Evolutionary conservation across 2,113 vertebrate species (phyloP), one percentile per base, ranked within the genome.

Genomic region (Indicator indicator): DNA sequence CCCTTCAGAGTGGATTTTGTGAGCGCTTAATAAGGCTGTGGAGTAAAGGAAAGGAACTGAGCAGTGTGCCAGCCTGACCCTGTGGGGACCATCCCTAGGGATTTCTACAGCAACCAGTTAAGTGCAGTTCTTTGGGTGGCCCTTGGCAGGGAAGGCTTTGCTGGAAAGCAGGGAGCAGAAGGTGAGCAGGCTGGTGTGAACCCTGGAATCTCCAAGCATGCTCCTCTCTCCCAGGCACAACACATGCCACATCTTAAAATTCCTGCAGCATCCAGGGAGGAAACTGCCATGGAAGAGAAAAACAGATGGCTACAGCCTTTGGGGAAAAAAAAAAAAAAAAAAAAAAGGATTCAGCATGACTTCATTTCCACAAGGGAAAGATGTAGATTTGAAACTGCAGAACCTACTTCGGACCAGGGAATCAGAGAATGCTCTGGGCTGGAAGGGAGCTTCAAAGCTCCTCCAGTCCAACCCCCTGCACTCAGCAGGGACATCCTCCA

Each of bases 281-380:
- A 88, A 94, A 96, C 62, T 92, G 83, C 78, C 93, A 94, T 38
- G 80, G 50, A 81, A 71, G 72, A 93, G 86, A 38, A 89, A 96
- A 96, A 92, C 83, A 94, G 94, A 96, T 91, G 85, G 86, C 93
- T 80, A 81, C 95, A 89, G 64, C 38, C 67, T 96, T 78, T 16
- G 79, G 7, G 44, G 48, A 4, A 12, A 12, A 6, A 6, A 15
- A 16, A 44, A 5, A 12, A 15, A 9, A 8, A 11, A 8, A 21
- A 18, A 9, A 8, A 42, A 42, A 42, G 15, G 0, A 42, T 59
- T 27, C 90, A 89, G 42, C 28, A 55, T 70, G 67, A 64, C 50
- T 96, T 84, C 38, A 62, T 74, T 91, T 86, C 71, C 81, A 89
- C 69, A 84, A 83, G 42, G 56, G 52, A 94, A 88, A 55, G 32